These are phyloP conservation scores for Amiota minor DNA, from an alignment of 2,888 invertebrate species.

Conservation along the genomic window DNA sequence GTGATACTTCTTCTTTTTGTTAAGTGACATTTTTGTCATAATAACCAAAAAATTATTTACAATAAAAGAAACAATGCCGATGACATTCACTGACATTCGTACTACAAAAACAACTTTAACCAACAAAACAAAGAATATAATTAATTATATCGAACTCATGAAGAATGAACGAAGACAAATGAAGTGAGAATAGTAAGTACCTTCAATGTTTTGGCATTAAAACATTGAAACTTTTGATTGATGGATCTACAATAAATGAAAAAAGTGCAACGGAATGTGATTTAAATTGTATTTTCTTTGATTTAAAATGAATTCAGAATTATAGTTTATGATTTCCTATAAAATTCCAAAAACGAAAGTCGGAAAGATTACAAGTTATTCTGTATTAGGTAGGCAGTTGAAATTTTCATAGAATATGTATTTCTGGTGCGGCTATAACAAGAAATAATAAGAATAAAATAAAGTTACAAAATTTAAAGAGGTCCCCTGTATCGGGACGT, in stretches of 20 bases:
- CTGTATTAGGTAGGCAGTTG: too few relatives aligned
- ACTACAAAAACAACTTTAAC: background rate
- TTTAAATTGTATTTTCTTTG: too few relatives aligned
- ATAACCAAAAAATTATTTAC: background rate
- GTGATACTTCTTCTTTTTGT: slow-evolving; percentile 32
- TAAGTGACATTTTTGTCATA: slow-evolving; percentile 16
- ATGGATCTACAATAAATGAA: background rate
- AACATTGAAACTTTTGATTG: slow-evolving; percentile 9
- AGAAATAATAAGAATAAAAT: too few relatives aligned
- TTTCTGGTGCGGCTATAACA: too few relatives aligned
- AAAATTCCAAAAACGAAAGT: too few relatives aligned
- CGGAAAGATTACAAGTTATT: too few relatives aligned
- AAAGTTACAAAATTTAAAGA: too few relatives aligned
- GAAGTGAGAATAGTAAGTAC: background rate
- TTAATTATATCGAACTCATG: background rate
- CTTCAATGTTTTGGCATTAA: background rate
- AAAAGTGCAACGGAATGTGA: too few relatives aligned
- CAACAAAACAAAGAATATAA: background rate
- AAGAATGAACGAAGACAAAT: slow-evolving; percentile 8
- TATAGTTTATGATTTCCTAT: too few relatives aligned
- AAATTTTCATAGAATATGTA: too few relatives aligned
- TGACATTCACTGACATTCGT: background rate
- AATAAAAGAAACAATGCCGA: background rate
- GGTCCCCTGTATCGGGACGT: too few relatives aligned
- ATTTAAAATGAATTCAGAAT: too few relatives aligned